These are phyloP conservation scores for Manduca sexta DNA, from an alignment of 1,140 invertebrate species.

Conservation along the genomic window DNA sequence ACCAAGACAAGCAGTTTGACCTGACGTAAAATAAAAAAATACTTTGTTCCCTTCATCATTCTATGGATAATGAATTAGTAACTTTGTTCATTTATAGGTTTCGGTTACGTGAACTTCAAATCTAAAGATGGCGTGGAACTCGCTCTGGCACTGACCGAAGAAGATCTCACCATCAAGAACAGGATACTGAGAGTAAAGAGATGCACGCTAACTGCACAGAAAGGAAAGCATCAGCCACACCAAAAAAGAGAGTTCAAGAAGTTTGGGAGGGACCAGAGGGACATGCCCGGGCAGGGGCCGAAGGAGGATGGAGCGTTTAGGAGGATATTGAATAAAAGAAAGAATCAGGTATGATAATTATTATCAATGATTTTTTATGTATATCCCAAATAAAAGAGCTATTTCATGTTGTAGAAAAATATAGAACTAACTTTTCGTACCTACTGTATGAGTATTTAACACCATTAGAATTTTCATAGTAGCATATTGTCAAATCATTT, in stretches of 20 bases:
- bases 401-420: no score
- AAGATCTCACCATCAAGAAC: constrained; percentile 65
- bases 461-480: no score
- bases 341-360: constrained; percentile 41
- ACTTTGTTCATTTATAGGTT: constrained; percentile 48
- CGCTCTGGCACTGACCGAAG: constrained; percentile 76
- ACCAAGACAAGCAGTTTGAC: no score
- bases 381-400: no score
- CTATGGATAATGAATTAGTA: not conserved
- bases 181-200: constrained; percentile 61
- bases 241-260: no score
- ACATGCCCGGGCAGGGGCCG: constrained; percentile 1
- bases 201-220: constrained; percentile 32
- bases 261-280: not conserved
- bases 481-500: no score
- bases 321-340: constrained; percentile 55
- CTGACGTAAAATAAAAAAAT: no score
- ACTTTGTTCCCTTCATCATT: not conserved
- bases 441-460: no score
- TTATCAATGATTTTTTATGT: no score
- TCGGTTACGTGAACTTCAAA: constrained; percentile 78
- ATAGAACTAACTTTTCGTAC: no score
- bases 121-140: constrained; percentile 76
- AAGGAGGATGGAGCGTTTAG: constrained; percentile 36
- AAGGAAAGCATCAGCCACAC: not conserved